Conservation (phyloP, 2,113 vertebrate species). For the Tyto alba region DNA sequence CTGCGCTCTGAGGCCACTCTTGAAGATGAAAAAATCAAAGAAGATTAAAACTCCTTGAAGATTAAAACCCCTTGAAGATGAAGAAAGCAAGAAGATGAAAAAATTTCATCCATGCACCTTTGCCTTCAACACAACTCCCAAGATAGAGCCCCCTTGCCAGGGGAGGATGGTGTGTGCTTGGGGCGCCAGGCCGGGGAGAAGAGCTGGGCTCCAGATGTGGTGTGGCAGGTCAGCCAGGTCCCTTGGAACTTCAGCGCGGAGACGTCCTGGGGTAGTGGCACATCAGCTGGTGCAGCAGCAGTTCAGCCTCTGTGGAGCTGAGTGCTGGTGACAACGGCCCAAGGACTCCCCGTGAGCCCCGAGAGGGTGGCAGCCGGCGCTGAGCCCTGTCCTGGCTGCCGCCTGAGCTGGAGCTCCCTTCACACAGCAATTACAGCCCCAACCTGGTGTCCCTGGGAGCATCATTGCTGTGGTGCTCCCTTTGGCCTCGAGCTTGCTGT, state of each 20-base stretch:
- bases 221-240: background rate
- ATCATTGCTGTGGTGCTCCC: background rate
- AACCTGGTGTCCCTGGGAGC: background rate
- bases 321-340: fast-evolving
- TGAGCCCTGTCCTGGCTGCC: background rate
- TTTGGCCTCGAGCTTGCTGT: fast-evolving
- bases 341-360: fast-evolving
- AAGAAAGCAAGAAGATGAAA: background rate
- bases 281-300: background rate
- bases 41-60: background rate
- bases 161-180: background rate
- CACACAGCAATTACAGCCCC: background rate
- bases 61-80: background rate
- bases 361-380: fast-evolving
- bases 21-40: background rate
- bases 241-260: background rate
- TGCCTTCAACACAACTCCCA: background rate
- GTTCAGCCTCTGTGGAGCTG: background rate
- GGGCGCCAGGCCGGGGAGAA: background rate
- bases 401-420: background rate
- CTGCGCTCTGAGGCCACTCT: background rate
- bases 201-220: background rate
- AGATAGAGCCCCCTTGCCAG: background rate
- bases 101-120: fast-evolving
- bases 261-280: fast-evolving